These are phyloP conservation scores for Drosophila paracracens DNA, from an alignment of 2,888 invertebrate species.

Conservation along the genomic window DNA sequence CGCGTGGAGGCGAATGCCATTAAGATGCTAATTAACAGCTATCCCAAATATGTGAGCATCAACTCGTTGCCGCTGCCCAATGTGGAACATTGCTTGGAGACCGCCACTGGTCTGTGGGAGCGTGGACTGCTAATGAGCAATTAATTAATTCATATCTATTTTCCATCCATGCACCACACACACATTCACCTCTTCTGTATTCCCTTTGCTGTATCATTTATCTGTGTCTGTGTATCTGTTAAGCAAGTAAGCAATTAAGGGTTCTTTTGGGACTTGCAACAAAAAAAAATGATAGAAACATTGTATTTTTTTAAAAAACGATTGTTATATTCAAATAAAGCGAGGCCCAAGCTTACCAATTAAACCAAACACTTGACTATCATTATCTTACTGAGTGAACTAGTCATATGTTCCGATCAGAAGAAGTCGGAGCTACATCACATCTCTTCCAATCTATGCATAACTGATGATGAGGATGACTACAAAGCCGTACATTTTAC, in stretches of 20 bases:
- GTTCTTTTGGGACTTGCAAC: neutral
- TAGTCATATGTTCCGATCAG: neutral
- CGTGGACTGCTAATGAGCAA: constrained; percentile 89
- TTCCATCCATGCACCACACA: neutral
- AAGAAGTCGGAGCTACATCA: neutral
- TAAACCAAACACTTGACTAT: neutral
- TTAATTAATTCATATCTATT: neutral
- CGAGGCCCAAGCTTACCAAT: neutral
- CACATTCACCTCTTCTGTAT: neutral
- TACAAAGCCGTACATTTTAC: neutral
- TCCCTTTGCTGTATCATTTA: neutral
- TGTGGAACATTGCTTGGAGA: constrained; percentile 88
- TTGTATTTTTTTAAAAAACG: neutral
- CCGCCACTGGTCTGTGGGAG: constrained; percentile 92
- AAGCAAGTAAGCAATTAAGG: neutral
- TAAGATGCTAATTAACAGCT: constrained; percentile 89
- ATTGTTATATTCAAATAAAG: neutral
- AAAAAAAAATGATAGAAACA: neutral
- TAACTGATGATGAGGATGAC: neutral
- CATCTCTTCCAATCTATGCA: neutral
- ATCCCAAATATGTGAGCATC: constrained; percentile 91
- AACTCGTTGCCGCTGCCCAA: constrained; percentile 89
- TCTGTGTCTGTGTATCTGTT: neutral
- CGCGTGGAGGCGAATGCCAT: constrained; percentile 89
- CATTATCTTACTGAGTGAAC: neutral